Evolutionary conservation across 2,113 vertebrate genomes (phyloP).

Genomic region (Gulo gulo): DNA sequence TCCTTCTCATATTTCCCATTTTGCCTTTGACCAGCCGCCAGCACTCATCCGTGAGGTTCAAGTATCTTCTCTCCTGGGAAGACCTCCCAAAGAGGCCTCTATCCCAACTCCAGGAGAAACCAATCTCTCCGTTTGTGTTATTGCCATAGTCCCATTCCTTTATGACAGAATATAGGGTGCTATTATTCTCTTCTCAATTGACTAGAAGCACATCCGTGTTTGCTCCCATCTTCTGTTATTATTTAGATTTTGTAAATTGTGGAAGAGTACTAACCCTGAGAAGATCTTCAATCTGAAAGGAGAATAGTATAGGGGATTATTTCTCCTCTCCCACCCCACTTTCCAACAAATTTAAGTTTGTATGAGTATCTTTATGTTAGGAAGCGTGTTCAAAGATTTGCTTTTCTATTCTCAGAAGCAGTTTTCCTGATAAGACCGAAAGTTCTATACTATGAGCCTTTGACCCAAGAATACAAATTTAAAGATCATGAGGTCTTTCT

Average conservation of each 20-base stretch:
- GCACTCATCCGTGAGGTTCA: not conserved
- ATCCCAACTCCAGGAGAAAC: not conserved
- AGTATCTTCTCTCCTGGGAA: not conserved
- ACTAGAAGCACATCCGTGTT: not conserved
- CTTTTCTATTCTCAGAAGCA: constrained; percentile 54
- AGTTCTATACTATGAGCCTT: not conserved
- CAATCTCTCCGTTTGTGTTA: not conserved
- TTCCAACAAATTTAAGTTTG: constrained; percentile 8
- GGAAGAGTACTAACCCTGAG: not conserved
- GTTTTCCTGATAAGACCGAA: not conserved
- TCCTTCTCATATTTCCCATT: not conserved
- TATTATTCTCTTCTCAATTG: not conserved
- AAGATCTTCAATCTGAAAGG: not conserved
- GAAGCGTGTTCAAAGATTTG: constrained; percentile 38
- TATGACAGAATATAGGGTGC: not conserved
- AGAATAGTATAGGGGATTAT: not conserved
- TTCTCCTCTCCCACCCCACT: not conserved
- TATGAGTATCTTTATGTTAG: constrained; percentile 7
- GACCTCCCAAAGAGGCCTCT: not conserved
- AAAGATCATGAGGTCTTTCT: constrained; percentile 16
- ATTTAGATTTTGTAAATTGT: not conserved
- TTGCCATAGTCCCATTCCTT: fast-evolving
- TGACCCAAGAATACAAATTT: constrained; percentile 3
- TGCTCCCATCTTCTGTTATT: not conserved
- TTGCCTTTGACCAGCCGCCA: not conserved